phyloP scores from a whole-genome alignment of 2,888 invertebrate genomes.

The Theristus sp. region DNA sequence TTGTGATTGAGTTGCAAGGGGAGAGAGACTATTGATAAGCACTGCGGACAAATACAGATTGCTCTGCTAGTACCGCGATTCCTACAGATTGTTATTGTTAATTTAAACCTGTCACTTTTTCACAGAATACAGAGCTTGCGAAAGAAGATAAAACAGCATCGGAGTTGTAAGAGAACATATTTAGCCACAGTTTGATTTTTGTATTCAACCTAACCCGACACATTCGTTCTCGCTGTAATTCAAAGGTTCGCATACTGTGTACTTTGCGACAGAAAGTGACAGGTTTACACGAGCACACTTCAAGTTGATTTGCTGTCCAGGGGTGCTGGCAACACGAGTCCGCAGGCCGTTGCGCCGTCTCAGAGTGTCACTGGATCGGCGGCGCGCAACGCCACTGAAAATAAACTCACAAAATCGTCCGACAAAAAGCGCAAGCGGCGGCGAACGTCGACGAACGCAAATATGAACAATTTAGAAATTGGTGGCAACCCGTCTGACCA shows the following conservation, averaged over 20 bases:
- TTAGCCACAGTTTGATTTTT: too few species aligned
- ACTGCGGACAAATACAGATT: too few species aligned
- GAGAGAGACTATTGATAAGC: too few species aligned
- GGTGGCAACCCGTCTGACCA: not conserved
- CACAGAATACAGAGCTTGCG: too few species aligned
- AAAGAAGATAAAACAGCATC: too few species aligned
- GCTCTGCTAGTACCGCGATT: too few species aligned
- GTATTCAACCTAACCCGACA: too few species aligned
- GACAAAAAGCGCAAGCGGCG: not conserved
- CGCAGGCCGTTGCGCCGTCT: too few species aligned
- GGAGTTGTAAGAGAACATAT: too few species aligned
- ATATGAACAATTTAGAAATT: too few species aligned
- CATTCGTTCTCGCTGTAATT: not conserved
- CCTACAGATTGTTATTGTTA: not conserved
- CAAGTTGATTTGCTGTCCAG: not conserved
- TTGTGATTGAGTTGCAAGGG: not conserved
- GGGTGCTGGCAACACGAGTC: not conserved
- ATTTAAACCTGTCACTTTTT: too few species aligned
- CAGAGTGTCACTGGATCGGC: not conserved
- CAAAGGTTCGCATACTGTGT: not conserved
- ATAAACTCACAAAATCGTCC: not conserved
- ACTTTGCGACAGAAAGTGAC: not conserved
- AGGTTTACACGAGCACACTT: not conserved
- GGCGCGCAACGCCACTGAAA: not conserved
- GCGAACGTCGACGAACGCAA: not conserved